Percentiles rank a stretch among this genome's conserved stretches.
Conservation (phyloP, 2,888 invertebrate genomes). For the Hymenopus coronatus region DNA sequence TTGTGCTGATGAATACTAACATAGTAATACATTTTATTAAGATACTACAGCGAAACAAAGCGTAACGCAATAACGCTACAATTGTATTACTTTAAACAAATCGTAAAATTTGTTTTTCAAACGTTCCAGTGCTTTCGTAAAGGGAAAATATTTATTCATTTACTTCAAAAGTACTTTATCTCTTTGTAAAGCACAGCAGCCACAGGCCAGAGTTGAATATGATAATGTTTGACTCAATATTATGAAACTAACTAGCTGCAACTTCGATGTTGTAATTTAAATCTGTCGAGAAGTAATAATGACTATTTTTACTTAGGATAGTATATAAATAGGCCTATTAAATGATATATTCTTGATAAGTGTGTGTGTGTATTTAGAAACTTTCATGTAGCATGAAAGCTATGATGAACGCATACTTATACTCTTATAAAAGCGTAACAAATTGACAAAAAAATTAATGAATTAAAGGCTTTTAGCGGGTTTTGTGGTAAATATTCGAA, state of each 20-base stretch:
- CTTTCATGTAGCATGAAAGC: neutral
- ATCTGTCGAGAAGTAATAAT: neutral
- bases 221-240: neutral
- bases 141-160: neutral
- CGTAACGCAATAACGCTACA: neutral
- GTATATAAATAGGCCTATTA: neutral
- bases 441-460: neutral
- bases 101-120: neutral
- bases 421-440: neutral
- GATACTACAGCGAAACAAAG: neutral
- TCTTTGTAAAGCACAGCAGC: neutral
- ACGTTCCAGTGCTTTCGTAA: neutral
- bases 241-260: neutral
- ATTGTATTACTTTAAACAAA: neutral
- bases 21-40: neutral
- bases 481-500: neutral
- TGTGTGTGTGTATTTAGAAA: neutral
- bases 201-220: neutral
- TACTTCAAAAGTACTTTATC: neutral
- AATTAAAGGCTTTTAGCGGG: neutral
- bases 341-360: neutral
- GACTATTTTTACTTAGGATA: neutral
- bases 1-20: neutral
- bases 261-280: neutral
- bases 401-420: neutral